Conservation (phyloP, 2,888 invertebrate species). For the Parapristionchus giblindavisi region DNA sequence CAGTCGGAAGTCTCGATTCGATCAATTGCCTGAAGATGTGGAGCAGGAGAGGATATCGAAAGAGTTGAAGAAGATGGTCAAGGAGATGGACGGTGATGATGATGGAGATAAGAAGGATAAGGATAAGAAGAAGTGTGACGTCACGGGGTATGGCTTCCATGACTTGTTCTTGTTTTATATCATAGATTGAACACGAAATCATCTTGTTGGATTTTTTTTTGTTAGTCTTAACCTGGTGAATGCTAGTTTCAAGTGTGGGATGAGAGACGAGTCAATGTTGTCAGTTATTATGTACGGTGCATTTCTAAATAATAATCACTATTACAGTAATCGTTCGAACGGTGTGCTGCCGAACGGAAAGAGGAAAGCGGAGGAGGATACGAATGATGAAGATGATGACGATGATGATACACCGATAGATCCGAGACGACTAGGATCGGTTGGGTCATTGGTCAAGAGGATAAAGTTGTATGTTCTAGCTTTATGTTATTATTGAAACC, state of each 20-base stretch:
- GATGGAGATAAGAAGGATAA: no score
- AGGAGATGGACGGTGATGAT: no score
- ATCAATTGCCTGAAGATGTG: slow-evolving; percentile 14
- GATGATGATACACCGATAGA: not conserved
- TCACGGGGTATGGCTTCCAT: no score
- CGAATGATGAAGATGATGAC: not conserved
- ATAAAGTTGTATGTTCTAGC: slow-evolving; percentile 14
- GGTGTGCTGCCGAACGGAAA: slow-evolving; percentile 16
- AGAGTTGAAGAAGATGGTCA: not conserved
- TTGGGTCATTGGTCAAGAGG: slow-evolving; percentile 28
- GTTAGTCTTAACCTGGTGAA: not conserved
- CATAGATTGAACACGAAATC: no score
- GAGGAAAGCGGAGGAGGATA: slow-evolving; percentile 21
- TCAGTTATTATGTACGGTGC: not conserved
- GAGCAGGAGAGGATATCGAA: not conserved
- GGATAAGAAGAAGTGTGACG: no score
- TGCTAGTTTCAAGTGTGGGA: not conserved
- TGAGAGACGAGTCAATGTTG: not conserved
- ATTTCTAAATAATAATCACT: not conserved
- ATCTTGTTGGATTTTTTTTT: no score
- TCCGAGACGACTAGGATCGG: not conserved
- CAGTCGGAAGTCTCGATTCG: slow-evolving; percentile 31
- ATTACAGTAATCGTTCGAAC: not conserved
- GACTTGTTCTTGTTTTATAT: no score
- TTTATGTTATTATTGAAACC: not conserved